phyloP scores from a whole-genome alignment of 2,888 invertebrate species.

The Dendrolimus pini region DNA sequence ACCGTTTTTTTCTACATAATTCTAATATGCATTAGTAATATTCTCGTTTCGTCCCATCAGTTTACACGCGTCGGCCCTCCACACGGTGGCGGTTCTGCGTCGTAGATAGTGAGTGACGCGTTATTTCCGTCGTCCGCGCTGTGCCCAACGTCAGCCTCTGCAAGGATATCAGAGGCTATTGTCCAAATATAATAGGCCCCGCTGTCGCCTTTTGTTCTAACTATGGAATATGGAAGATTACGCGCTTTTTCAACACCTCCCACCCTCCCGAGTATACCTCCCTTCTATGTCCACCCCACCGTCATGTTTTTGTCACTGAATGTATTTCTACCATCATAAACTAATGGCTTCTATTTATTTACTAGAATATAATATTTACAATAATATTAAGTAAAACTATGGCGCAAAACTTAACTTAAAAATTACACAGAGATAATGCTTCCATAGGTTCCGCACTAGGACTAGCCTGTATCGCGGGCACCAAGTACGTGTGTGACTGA shows the following conservation, averaged over 20 bases:
- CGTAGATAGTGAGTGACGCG: slow-evolving; percentile 44
- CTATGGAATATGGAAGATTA: slow-evolving; percentile 23
- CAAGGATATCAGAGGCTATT: slow-evolving; percentile 40
- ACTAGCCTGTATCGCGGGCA: no score
- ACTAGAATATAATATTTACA: neutral
- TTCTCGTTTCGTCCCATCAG: no score
- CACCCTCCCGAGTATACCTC: neutral
- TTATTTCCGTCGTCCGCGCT: slow-evolving; percentile 45
- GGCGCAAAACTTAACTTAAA: no score
- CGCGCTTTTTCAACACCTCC: slow-evolving; percentile 9
- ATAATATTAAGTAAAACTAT: no score
- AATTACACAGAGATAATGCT: no score
- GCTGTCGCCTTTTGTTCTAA: slow-evolving; percentile 33
- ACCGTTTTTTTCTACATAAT: no score
- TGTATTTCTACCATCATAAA: no score
- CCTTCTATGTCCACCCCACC: neutral
- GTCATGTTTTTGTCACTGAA: no score
- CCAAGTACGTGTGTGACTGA: no score
- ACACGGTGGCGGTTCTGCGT: slow-evolving; percentile 8
- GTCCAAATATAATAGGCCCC: slow-evolving; percentile 44
- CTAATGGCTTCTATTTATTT: neutral
- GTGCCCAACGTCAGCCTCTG: slow-evolving; percentile 35
- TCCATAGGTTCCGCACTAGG: no score
- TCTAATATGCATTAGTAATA: no score
- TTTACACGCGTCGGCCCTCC: slow-evolving; percentile 2